These are phyloP conservation scores for Octonoba sinensis DNA, from an alignment of 2,888 invertebrate species.

Conservation along the genomic window DNA sequence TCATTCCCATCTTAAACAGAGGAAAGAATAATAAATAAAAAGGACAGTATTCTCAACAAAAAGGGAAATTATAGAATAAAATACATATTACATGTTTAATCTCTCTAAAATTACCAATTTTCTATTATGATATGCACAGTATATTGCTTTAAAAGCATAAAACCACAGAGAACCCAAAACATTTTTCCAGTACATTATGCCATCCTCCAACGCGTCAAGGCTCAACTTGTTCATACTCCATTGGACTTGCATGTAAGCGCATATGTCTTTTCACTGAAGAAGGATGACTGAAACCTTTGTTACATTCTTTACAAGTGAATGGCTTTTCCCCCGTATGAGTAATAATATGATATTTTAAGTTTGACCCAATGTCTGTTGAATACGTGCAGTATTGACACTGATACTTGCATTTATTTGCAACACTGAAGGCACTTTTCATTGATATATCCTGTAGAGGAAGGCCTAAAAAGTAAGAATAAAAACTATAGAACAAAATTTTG, in stretches of 20 bases:
- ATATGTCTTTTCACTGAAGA: conserved; percentile 15
- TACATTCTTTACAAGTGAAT: conserved; percentile 11
- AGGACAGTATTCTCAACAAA: too few species aligned
- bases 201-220: too few species aligned
- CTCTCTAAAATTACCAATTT: too few species aligned
- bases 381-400: conserved; percentile 8
- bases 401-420: not conserved
- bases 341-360: conserved; percentile 21
- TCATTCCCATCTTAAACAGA: too few species aligned
- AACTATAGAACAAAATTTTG: not conserved
- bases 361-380: conserved; percentile 17
- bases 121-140: too few species aligned
- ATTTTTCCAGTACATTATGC: too few species aligned
- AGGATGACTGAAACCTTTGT: conserved; percentile 26
- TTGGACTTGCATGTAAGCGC: not conserved
- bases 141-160: too few species aligned
- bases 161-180: too few species aligned
- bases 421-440: not conserved
- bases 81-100: too few species aligned
- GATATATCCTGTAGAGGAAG: not conserved
- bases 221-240: too few species aligned
- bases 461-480: not conserved
- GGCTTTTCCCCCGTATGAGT: conserved; percentile 30
- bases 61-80: too few species aligned
- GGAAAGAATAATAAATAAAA: too few species aligned